Evolutionary conservation across 2,888 invertebrate genomes (phyloP).

Genomic region (Arctia plantaginis): DNA sequence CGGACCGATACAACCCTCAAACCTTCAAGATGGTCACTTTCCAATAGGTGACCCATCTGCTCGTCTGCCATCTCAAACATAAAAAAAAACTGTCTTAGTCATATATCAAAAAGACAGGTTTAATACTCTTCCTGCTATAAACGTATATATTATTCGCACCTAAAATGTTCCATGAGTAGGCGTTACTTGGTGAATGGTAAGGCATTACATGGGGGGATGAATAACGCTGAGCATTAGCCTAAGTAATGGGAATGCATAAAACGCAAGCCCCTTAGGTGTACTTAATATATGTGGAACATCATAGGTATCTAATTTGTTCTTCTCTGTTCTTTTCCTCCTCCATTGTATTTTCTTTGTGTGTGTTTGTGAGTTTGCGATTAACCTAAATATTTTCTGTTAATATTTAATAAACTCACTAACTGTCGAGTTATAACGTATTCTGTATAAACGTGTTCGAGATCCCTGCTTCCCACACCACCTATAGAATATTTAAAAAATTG

Average conservation of each 20-base stretch:
- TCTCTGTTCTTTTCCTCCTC: constrained; percentile 15
- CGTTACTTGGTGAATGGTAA: constrained; percentile 68
- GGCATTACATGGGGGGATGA: constrained; percentile 70
- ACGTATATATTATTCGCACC: constrained; percentile 3
- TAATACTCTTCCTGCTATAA: background rate
- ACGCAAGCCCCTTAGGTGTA: constrained; percentile 48
- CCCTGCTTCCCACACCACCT: no score
- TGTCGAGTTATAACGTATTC: no score
- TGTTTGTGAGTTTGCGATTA: no score
- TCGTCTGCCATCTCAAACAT: no score
- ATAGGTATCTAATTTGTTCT: constrained; percentile 39
- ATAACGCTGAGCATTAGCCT: constrained; percentile 70
- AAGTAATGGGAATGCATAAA: constrained; percentile 62
- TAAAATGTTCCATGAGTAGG: constrained; percentile 48
- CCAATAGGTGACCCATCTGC: no score
- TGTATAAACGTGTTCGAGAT: no score
- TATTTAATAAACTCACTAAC: no score
- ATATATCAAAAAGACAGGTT: background rate
- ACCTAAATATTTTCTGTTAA: no score
- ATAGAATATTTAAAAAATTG: no score
- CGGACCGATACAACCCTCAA: no score
- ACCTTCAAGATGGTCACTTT: no score
- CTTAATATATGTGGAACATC: constrained; percentile 42
- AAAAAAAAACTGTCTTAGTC: background rate
- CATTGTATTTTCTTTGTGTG: background rate